Base-by-base conservation (phyloP, 2,113 vertebrate species). In the Leptobrachium leishanense region DNA sequence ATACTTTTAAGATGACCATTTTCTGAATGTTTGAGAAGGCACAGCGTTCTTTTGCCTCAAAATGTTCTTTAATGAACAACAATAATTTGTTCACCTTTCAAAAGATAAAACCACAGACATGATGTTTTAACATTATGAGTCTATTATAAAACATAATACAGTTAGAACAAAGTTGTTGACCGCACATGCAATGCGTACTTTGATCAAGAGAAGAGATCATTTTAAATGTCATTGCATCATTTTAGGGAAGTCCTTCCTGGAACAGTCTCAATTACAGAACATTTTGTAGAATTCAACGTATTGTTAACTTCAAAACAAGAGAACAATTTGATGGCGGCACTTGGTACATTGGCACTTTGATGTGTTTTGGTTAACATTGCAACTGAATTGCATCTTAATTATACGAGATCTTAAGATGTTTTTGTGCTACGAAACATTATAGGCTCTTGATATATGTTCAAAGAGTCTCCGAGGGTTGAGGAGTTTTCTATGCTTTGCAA, bases 251-350 rank as follows among this genome's bases (percentile, higher is more conserved):
- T 68, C 59, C 64, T 68, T 55, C 78, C 40, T 65, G 44, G 42
- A 68, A 53, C 68, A 81, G 62, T 74, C 57, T 68, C 73, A 74
- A 74, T 81, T 74, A 81, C 41, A 74, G 65, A 3, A 50, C 54
- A 74, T 50, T 74, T 72, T 68, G 64, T 64, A 68, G 78, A 46
- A 65, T 70, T 72, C 43, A 10, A 63, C 70, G 20, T 31, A 68
- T 79, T 79, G 70, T 79, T 79, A 54, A 73, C 70, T 79, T 73
- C 77, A 81, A 74, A 81, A 81, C 78, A 74, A 81, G 72, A 79
- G 69, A 74, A 68, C 46, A 20, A 66, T 67, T 66, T 73, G 54
- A 67, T 67, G 77, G 67, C 57, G 71, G 72, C 53, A 50, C 53
- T 39, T 42, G 72, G 46, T 5, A 50, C 4, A 1, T 8, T 50